Conservation (phyloP, 2,113 vertebrate genomes). For the Elaphurus davidianus region DNA sequence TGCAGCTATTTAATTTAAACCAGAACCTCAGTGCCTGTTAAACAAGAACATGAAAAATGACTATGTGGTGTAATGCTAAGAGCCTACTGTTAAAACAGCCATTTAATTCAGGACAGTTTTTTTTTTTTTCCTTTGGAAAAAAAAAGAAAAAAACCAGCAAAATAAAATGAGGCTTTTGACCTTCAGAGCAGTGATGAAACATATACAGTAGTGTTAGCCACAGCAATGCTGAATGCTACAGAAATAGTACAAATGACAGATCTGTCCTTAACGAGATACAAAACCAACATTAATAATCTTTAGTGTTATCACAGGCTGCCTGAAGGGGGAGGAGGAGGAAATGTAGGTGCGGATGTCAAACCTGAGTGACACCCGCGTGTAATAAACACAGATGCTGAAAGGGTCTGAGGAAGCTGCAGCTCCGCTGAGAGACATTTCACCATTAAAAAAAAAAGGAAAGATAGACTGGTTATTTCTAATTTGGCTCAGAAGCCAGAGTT, state of each 20-base stretch:
- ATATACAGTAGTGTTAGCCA: slow-evolving; percentile 65
- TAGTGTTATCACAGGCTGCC: slow-evolving; percentile 74
- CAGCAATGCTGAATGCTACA: slow-evolving; percentile 62
- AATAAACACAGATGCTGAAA: slow-evolving; percentile 73
- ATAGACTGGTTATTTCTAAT: slow-evolving; percentile 80
- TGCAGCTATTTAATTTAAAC: slow-evolving; percentile 81
- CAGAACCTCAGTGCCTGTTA: slow-evolving; percentile 79
- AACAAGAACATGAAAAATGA: slow-evolving; percentile 76
- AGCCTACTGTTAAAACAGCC: slow-evolving; percentile 63
- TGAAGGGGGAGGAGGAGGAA: slow-evolving; percentile 52
- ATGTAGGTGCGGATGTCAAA: slow-evolving; percentile 48
- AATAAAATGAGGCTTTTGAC: slow-evolving; percentile 70
- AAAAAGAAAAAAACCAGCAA: slow-evolving; percentile 32
- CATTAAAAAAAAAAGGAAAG: slow-evolving; percentile 59
- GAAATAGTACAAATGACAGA: slow-evolving; percentile 73
- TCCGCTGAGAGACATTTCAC: slow-evolving; percentile 69
- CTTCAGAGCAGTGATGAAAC: slow-evolving; percentile 67
- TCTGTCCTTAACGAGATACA: slow-evolving; percentile 72
- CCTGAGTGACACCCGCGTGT: slow-evolving; percentile 45
- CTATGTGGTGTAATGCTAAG: slow-evolving; percentile 48
- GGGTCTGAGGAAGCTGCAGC: slow-evolving; percentile 67
- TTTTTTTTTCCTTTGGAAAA: neutral
- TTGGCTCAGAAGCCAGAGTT: slow-evolving; percentile 50
- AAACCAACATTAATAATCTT: slow-evolving; percentile 77
- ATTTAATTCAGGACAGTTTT: slow-evolving; percentile 52